phyloP scores from a whole-genome alignment of 1,140 invertebrate genomes.

The Caenorhabditis elegans region DNA sequence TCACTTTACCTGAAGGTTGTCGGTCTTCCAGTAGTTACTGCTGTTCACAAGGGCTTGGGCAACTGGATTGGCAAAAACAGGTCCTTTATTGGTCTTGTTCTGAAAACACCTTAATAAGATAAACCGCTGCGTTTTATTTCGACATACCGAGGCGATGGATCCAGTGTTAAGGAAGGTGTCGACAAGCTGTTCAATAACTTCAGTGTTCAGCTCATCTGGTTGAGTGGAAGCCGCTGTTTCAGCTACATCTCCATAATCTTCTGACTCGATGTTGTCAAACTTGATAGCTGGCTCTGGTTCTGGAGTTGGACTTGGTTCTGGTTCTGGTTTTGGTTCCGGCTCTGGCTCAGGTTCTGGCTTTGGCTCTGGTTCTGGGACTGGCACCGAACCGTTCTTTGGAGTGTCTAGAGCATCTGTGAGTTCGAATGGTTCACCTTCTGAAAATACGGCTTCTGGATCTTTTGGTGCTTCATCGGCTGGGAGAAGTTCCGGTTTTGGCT shows the following conservation, averaged over 20 bases:
- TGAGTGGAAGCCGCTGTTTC: neutral
- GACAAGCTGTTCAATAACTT: slow-evolving; percentile 37
- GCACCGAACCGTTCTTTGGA: neutral
- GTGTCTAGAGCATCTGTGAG: neutral
- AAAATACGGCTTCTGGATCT: slow-evolving; percentile 21
- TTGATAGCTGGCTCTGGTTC: slow-evolving; percentile 49
- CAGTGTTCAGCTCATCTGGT: slow-evolving; percentile 37
- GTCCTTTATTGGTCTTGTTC: slow-evolving; percentile 2
- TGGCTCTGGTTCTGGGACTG: slow-evolving; percentile 34
- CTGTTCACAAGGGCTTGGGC: slow-evolving; percentile 36
- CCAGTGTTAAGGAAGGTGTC: slow-evolving; percentile 43
- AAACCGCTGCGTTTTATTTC: neutral
- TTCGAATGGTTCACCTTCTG: slow-evolving; percentile 19
- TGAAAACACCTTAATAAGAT: neutral
- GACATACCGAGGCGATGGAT: slow-evolving; percentile 15
- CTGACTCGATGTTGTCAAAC: slow-evolving; percentile 39
- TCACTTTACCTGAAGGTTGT: slow-evolving; percentile 36
- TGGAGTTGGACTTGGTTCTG: slow-evolving; percentile 34
- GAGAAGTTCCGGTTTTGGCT: neutral
- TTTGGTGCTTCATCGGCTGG: neutral
- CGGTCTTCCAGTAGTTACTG: slow-evolving; percentile 44
- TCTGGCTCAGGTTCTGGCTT: slow-evolving; percentile 29
- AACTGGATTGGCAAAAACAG: slow-evolving; percentile 26
- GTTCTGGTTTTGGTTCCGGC: slow-evolving; percentile 41
- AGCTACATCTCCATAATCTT: slow-evolving; percentile 44